A percentile compares a stretch with the other conserved stretches of the same genome.
Conservation (phyloP, 2,113 vertebrate species). For the Girardinichthys multiradiatus region DNA sequence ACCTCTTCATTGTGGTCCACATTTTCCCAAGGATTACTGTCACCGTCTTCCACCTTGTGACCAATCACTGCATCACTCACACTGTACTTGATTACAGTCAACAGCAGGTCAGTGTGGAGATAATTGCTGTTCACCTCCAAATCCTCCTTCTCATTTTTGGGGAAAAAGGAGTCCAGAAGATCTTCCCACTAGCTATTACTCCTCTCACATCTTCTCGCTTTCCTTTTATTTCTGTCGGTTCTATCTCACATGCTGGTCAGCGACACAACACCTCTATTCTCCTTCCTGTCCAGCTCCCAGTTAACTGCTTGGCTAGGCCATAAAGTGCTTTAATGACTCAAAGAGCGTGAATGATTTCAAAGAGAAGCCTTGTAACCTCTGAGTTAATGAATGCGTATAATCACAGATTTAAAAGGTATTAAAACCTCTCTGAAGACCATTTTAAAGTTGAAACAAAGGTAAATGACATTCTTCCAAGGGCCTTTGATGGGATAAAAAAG, state of each 20-base stretch:
- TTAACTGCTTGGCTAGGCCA: constrained; percentile 46
- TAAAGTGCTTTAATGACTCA: constrained; percentile 64
- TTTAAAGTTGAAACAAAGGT: constrained; percentile 66
- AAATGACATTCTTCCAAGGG: constrained; percentile 56
- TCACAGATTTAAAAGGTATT: constrained; percentile 53
- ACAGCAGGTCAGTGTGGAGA: constrained; percentile 66
- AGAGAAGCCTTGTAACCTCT: constrained; percentile 57
- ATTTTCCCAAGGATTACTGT: constrained; percentile 80
- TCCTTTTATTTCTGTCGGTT: constrained; percentile 51
- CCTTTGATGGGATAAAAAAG: constrained; percentile 65
- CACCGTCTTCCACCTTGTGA: constrained; percentile 52
- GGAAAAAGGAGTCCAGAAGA: constrained; percentile 29
- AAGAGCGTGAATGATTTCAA: constrained; percentile 66
- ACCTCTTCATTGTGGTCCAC: constrained; percentile 63
- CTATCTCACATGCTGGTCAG: constrained; percentile 51
- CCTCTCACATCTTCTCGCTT: constrained; percentile 43
- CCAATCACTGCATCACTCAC: constrained; percentile 69
- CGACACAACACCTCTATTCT: constrained; percentile 60
- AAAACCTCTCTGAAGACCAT: constrained; percentile 46
- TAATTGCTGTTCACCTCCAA: constrained; percentile 62
- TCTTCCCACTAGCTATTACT: constrained; percentile 59
- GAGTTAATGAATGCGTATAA: constrained; percentile 56
- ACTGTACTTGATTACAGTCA: constrained; percentile 68
- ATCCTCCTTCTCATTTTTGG: constrained; percentile 64
- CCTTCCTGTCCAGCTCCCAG: constrained; percentile 24